A percentile compares a stretch with the other conserved stretches of the same genome.
phyloP scores from a whole-genome alignment of 2,113 vertebrate genomes.

The Odobenus rosmarus region DNA sequence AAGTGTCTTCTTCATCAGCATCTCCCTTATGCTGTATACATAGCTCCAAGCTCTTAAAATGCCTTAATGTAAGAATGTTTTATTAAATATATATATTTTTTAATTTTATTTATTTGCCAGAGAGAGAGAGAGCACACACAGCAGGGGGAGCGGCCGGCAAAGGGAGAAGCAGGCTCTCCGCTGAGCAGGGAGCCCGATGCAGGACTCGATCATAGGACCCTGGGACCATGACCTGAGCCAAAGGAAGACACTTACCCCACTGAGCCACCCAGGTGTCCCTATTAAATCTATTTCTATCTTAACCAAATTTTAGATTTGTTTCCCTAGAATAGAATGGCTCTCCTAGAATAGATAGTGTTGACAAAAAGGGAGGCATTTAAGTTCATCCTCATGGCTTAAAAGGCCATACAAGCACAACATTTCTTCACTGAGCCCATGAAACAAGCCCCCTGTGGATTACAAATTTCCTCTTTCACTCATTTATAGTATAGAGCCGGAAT shows the following conservation, averaged over 20 bases:
- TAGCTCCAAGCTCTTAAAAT: not conserved
- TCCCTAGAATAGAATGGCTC: not conserved
- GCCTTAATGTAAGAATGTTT: not conserved
- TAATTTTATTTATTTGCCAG: not conserved
- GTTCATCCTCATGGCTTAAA: not conserved
- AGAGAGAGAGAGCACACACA: no score
- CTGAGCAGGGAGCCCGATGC: no score
- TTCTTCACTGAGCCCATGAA: slow-evolving; percentile 26
- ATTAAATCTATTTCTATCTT: slow-evolving; percentile 2
- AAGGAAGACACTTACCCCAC: no score
- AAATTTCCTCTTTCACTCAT: slow-evolving; percentile 9
- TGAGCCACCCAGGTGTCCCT: not conserved
- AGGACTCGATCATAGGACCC: no score
- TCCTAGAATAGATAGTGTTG: not conserved
- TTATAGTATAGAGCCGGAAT: not conserved
- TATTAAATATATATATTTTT: not conserved
- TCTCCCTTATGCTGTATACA: not conserved
- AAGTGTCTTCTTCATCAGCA: not conserved
- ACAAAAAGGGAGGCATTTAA: not conserved
- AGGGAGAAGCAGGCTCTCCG: no score
- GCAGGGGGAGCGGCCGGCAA: no score
- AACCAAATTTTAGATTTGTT: slow-evolving; percentile 1
- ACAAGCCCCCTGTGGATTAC: not conserved
- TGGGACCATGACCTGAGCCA: no score
- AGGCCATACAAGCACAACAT: not conserved